A percentile compares a stretch with the other conserved stretches of the same genome.
Evolutionary conservation across 1,140 invertebrate species (phyloP).

Genomic region (Lepidostoma basale): DNA sequence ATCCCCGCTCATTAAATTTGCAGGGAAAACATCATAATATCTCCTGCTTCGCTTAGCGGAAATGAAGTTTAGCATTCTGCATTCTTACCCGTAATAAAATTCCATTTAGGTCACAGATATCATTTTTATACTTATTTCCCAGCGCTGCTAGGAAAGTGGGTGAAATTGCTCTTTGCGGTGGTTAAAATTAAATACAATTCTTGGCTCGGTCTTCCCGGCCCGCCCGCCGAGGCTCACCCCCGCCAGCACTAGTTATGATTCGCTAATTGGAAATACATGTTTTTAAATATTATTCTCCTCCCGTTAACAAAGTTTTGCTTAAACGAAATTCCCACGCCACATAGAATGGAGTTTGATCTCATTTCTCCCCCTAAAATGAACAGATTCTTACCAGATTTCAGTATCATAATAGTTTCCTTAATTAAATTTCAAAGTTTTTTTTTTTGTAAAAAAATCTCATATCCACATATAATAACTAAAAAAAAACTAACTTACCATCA

Average conservation of each 20-base stretch:
- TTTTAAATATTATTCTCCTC: constrained; percentile 27
- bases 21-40: no score
- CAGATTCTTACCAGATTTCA: background rate
- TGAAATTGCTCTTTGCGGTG: constrained; percentile 21
- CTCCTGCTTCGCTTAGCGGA: no score
- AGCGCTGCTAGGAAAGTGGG: constrained; percentile 9
- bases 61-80: constrained; percentile 5
- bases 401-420: no score
- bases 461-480: no score
- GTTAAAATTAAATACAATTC: constrained; percentile 24
- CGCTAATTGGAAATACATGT: constrained; percentile 42
- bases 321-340: background rate
- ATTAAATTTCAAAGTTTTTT: no score
- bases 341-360: background rate
- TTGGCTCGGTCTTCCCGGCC: constrained; percentile 1
- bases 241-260: constrained; percentile 24
- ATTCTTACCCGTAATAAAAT: constrained; percentile 12
- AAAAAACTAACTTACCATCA: no score
- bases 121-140: constrained; percentile 9
- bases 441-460: no score
- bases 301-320: background rate
- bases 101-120: constrained; percentile 21
- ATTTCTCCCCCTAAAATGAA: background rate
- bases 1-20: no score
- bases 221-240: background rate